phyloP scores from a whole-genome alignment of 2,113 vertebrate species.

The Solea senegalensis region DNA sequence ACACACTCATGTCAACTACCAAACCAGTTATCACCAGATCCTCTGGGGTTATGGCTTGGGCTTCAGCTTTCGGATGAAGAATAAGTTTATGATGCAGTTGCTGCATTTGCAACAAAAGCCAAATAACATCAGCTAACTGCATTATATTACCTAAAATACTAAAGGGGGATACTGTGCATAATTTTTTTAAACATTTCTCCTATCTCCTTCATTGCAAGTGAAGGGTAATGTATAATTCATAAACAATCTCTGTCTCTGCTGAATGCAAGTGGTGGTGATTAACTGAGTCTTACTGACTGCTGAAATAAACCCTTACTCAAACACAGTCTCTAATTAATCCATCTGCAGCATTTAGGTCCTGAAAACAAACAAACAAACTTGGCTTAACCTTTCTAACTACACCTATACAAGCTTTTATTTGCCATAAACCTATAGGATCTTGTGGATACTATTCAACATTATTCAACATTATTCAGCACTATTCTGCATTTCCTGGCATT shows the following conservation, averaged over 20 bases:
- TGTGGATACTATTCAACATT: slow-evolving; percentile 38
- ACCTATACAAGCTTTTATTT: not conserved
- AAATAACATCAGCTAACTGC: not conserved
- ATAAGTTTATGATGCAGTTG: not conserved
- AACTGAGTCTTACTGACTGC: not conserved
- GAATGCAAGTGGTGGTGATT: not conserved
- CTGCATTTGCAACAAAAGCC: not conserved
- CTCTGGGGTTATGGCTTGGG: slow-evolving; percentile 28
- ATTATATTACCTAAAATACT: not conserved
- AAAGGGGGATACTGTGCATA: not conserved
- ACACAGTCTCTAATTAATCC: not conserved
- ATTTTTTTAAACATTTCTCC: too few relatives aligned
- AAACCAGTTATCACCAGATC: slow-evolving; percentile 39
- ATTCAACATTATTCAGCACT: slow-evolving; percentile 19
- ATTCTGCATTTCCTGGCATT: slow-evolving; percentile 30
- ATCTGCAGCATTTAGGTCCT: not conserved
- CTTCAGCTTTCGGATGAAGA: not conserved
- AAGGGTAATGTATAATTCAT: not conserved
- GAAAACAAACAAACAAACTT: not conserved
- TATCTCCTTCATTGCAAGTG: not conserved
- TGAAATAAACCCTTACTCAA: not conserved
- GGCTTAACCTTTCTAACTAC: not conserved
- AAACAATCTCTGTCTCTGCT: not conserved
- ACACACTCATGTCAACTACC: slow-evolving; percentile 36
- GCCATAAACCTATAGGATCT: slow-evolving; percentile 53